phyloP scores from a whole-genome alignment of 2,888 invertebrate species.

The Aleiodes testaceus region DNA sequence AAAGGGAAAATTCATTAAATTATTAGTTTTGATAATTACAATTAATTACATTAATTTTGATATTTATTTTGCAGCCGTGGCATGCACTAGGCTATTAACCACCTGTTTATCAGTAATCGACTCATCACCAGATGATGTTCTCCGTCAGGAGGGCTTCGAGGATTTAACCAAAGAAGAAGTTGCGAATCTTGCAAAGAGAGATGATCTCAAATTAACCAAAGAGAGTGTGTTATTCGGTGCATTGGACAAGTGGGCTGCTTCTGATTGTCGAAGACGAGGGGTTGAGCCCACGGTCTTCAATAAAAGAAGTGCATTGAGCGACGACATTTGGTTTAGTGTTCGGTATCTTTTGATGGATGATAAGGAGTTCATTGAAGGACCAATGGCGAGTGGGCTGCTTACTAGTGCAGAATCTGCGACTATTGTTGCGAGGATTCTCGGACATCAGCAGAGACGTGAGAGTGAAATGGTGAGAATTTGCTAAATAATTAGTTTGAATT shows the following conservation, averaged over 20 bases:
- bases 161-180: conserved; percentile 81
- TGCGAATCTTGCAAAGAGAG: conserved; percentile 79
- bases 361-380: conserved; percentile 78
- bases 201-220: conserved; percentile 79
- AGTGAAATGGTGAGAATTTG: conserved; percentile 45
- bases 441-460: conserved; percentile 51
- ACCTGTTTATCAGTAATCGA: conserved; percentile 81
- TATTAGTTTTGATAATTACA: background rate
- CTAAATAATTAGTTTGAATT: too few relatives aligned
- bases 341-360: conserved; percentile 81
- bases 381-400: conserved; percentile 75
- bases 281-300: conserved; percentile 75
- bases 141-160: conserved; percentile 76
- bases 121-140: conserved; percentile 75
- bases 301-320: conserved; percentile 74
- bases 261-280: conserved; percentile 76
- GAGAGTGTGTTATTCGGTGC: conserved; percentile 79
- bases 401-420: conserved; percentile 74
- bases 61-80: conserved; percentile 55
- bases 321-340: conserved; percentile 76
- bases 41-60: background rate
- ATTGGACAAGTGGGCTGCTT: conserved; percentile 77
- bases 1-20: background rate
- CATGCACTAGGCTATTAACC: conserved; percentile 78
- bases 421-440: conserved; percentile 63